Evolutionary conservation across 1,140 invertebrate genomes (phyloP).

Genomic region (Lepidurus couesii): DNA sequence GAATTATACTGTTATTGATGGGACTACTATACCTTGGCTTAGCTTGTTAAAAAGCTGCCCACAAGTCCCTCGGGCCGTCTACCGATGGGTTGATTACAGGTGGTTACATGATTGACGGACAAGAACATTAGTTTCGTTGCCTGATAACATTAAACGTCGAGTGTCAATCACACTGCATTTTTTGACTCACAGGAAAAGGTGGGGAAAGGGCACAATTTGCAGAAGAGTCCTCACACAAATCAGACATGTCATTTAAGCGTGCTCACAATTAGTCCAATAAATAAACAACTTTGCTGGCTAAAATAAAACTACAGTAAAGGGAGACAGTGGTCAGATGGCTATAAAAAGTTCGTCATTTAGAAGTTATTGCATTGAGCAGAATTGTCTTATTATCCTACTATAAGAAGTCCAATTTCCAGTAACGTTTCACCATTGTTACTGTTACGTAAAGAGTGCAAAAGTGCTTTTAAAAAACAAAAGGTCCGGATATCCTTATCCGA

Average conservation of each 20-base stretch:
- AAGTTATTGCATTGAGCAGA: neutral
- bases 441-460: too few species aligned
- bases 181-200: neutral
- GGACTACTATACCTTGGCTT: neutral
- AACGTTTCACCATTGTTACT: too few species aligned
- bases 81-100: neutral
- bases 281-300: neutral
- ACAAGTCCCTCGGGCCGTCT: neutral
- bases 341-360: neutral
- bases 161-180: neutral
- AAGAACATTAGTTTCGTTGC: neutral
- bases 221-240: neutral
- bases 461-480: too few species aligned
- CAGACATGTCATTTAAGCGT: neutral
- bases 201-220: neutral
- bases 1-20: neutral
- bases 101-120: neutral
- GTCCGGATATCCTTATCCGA: too few species aligned
- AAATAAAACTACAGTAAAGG: neutral
- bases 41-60: neutral
- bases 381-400: neutral
- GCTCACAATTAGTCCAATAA: neutral
- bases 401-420: neutral
- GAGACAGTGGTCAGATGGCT: neutral
- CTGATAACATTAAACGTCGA: slow-evolving; percentile 16